Base-by-base conservation (phyloP, 2,888 invertebrate genomes). In the Thymelicus sylvestris region DNA sequence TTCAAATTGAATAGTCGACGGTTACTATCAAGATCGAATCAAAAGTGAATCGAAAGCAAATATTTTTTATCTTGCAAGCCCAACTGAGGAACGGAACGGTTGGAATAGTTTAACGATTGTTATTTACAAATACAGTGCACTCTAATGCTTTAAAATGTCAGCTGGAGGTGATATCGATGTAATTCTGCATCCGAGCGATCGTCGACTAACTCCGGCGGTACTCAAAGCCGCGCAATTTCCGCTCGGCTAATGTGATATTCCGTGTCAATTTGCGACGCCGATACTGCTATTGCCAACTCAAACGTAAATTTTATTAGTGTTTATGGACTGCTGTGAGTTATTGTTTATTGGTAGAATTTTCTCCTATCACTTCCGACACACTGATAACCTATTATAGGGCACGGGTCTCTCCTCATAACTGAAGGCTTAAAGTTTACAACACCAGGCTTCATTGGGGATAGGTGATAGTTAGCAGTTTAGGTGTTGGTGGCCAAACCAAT, bases 201-300 rank as follows among this genome's bases (percentile, higher is more conserved):
- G 52, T 39, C 39, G 63, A 57, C 44, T 69, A 63, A 69, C 68
- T 47, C 63, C 68, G 55, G 31, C 38, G 38, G 52, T 52, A 55
- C 62, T 44, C 67, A 47, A 47, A 59, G 63, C 63, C 63, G 69
- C 57, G 57, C 63, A 69, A 69, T 64, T 63, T 63, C 69, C 69
- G 63, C 61, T 12, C 63, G 38, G 69, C 47, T 55, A 64, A 69
- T 69, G 64, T 64, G 69, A 69, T 69, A 63, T 69, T 69, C 69
- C 59, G 47, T 59, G 64, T 64, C 69, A 69, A 69, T 69, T 69
- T 64, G 47, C 10, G 48, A 15, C 24, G 57, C 39, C 38, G 68
- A 68, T 68, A 63, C 63, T 63, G 63, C 57, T 19, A 55, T 62
- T 52, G 65, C 52, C 41, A 39, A 52, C 55, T 68, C 62, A 68